These are phyloP conservation scores for Zaprionus vittiger DNA, from an alignment of 1,140 invertebrate species.

Conservation along the genomic window DNA sequence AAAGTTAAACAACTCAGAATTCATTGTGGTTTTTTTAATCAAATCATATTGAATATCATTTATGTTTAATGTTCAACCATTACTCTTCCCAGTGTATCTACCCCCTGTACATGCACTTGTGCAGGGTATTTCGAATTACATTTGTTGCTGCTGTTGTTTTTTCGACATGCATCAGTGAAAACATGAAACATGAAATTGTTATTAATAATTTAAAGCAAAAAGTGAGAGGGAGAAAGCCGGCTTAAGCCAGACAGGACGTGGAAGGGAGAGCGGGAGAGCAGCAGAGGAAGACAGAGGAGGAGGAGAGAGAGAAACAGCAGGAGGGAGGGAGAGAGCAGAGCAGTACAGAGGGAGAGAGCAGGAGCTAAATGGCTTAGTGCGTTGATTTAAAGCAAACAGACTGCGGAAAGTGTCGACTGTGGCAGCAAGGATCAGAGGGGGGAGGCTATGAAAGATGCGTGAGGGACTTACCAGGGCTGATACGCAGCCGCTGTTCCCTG, in stretches of 20 bases:
- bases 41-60: too few species aligned
- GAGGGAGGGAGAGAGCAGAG: background rate
- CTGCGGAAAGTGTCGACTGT: background rate
- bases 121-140: conserved; percentile 10
- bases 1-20: too few species aligned
- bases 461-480: background rate
- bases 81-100: background rate
- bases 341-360: background rate
- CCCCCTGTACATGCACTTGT: background rate
- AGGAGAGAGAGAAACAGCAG: background rate
- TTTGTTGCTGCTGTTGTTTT: conserved; percentile 31
- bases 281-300: background rate
- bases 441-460: background rate
- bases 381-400: conserved; percentile 56
- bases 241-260: background rate
- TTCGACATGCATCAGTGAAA: conserved; percentile 55
- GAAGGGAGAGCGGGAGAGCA: background rate
- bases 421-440: background rate
- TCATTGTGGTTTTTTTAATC: too few species aligned
- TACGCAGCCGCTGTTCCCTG: conserved; percentile 19
- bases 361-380: conserved; percentile 38
- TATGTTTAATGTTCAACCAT: too few species aligned
- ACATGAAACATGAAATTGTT: conserved; percentile 74
- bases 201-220: conserved; percentile 76
- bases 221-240: conserved; percentile 41